Conservation (phyloP, 2,113 vertebrate species). For the Shinisaurus crocodilurus region DNA sequence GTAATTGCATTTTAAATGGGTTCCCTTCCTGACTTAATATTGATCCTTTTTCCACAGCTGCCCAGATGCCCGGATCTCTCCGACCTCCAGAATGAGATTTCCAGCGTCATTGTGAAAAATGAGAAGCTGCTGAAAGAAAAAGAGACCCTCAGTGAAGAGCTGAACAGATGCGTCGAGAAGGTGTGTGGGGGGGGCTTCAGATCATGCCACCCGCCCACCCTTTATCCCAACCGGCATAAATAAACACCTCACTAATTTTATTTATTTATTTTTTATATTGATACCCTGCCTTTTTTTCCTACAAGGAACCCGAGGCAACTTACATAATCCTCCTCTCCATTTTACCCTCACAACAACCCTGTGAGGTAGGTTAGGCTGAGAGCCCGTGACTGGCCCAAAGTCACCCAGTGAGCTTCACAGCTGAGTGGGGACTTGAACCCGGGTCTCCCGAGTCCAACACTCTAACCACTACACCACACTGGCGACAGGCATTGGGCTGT, state of each 20-base stretch:
- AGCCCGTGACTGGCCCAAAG: too few species aligned
- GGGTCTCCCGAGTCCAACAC: too few species aligned
- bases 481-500: not conserved
- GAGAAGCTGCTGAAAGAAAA: constrained; percentile 83
- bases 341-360: too few species aligned
- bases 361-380: too few species aligned
- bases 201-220: not conserved
- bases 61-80: constrained; percentile 71
- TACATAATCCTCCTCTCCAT: too few species aligned
- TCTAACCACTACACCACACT: too few species aligned
- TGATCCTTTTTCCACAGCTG: constrained; percentile 68
- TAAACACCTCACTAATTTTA: not conserved
- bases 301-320: too few species aligned
- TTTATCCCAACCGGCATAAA: not conserved
- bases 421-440: too few species aligned
- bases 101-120: constrained; percentile 68
- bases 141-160: constrained; percentile 79
- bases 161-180: constrained; percentile 80
- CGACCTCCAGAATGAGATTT: constrained; percentile 77
- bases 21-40: constrained; percentile 35
- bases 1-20: not conserved
- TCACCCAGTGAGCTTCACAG: too few species aligned
- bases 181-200: constrained; percentile 61
- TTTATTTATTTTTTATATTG: too few species aligned
- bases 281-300: too few species aligned